These are phyloP conservation scores for Taurulus bubalis DNA, from an alignment of 2,113 vertebrate species.

Conservation along the genomic window DNA sequence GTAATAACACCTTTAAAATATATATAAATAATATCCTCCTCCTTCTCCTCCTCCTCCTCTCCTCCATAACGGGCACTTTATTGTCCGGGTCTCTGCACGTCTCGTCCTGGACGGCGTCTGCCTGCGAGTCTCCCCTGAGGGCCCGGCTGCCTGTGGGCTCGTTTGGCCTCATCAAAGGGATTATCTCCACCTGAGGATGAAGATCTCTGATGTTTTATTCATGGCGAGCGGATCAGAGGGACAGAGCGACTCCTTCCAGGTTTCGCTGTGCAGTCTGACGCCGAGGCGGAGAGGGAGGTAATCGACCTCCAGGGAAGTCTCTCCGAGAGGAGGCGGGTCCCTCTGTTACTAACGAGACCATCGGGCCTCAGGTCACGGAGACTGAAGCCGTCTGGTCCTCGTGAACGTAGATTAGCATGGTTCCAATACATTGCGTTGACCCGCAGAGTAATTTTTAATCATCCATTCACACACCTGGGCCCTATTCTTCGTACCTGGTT, in stretches of 20 bases:
- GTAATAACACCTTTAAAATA: too few species aligned
- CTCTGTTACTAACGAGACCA: conserved; percentile 32
- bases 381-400: too few species aligned
- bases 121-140: neutral
- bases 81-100: conserved; percentile 21
- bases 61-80: conserved; percentile 39
- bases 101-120: neutral
- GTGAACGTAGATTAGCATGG: too few species aligned
- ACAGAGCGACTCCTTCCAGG: conserved; percentile 36
- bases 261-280: conserved; percentile 37
- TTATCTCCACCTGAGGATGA: conserved; percentile 55
- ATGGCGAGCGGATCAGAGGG: conserved; percentile 51
- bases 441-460: too few species aligned
- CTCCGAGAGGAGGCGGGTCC: conserved; percentile 5
- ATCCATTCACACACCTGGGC: too few species aligned
- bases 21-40: too few species aligned
- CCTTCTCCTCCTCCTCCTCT: conserved; percentile 47
- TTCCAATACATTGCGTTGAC: too few species aligned
- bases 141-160: neutral
- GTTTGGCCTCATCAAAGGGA: conserved; percentile 51
- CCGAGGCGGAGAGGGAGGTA: conserved; percentile 43
- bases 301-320: conserved; percentile 55
- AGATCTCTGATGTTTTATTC: conserved; percentile 72
- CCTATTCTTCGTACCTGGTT: too few species aligned
- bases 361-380: neutral